Percentiles rank a stretch among this genome's conserved stretches.
phyloP scores from a whole-genome alignment of 2,113 vertebrate species.

The Tauraco erythrolophus region DNA sequence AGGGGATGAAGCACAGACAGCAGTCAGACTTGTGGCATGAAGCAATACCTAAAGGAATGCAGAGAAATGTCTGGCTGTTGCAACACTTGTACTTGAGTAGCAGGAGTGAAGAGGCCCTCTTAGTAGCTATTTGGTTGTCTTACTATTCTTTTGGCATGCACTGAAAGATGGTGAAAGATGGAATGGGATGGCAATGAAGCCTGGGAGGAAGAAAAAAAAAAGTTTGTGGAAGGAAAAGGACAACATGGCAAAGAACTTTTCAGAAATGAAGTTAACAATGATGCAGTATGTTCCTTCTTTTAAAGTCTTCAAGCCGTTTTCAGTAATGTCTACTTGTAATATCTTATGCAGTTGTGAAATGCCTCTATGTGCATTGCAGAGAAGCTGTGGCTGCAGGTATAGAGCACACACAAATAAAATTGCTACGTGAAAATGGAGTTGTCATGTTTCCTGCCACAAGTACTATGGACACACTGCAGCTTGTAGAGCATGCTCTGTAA shows the following conservation, averaged over 20 bases:
- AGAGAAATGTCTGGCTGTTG: not conserved
- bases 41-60: not conserved
- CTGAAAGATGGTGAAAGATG: not conserved
- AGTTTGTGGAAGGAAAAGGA: not conserved
- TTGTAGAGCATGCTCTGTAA: not conserved
- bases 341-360: not conserved
- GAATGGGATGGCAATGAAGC: not conserved
- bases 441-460: not conserved
- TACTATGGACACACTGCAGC: not conserved
- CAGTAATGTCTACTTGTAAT: not conserved
- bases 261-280: not conserved
- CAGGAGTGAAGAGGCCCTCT: not conserved
- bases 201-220: not conserved
- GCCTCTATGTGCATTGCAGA: not conserved
- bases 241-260: not conserved
- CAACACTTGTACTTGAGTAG: not conserved
- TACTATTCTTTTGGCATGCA: not conserved
- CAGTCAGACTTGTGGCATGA: not conserved
- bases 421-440: not conserved
- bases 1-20: not conserved
- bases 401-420: not conserved
- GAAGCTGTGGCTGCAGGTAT: not conserved
- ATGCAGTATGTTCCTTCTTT: not conserved
- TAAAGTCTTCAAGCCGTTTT: not conserved
- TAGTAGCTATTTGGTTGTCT: not conserved